Conservation (phyloP, 1,140 invertebrate species). For the Cardiocondyla obscurior region DNA sequence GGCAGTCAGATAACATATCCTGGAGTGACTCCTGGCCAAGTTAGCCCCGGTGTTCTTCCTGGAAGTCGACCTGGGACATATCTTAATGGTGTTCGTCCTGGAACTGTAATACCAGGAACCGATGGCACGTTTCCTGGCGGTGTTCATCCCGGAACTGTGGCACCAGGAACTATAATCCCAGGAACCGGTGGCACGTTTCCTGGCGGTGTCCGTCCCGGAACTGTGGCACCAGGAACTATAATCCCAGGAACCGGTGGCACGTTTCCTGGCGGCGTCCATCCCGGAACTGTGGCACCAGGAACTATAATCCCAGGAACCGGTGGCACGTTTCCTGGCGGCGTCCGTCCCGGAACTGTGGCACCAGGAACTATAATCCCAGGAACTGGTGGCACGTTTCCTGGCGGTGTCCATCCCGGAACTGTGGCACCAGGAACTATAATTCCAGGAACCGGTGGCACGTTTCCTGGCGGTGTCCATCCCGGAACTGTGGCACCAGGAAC, state of each 20-base stretch:
- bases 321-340: conserved; percentile 36
- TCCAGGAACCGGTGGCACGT: conserved; percentile 15
- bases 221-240: background rate
- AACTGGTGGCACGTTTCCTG: conserved; percentile 54
- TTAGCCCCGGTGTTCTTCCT: background rate
- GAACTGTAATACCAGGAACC: background rate
- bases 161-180: conserved; percentile 33
- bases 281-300: conserved; percentile 41
- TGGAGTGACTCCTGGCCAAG: no score
- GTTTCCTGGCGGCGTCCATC: conserved; percentile 39
- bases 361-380: no score
- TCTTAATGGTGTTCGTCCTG: conserved; percentile 5
- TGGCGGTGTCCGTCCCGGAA: background rate
- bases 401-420: background rate
- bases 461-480: conserved; percentile 50
- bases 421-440: no score
- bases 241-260: no score
- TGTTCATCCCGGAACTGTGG: conserved; percentile 31
- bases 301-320: conserved; percentile 2
- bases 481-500: conserved; percentile 32
- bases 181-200: conserved; percentile 44
- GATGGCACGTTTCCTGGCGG: conserved; percentile 46
- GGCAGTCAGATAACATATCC: conserved; percentile 36
- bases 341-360: background rate
- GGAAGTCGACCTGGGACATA: conserved; percentile 28